phyloP scores from a whole-genome alignment of 1,140 invertebrate species.

The Globodera rostochiensis region DNA sequence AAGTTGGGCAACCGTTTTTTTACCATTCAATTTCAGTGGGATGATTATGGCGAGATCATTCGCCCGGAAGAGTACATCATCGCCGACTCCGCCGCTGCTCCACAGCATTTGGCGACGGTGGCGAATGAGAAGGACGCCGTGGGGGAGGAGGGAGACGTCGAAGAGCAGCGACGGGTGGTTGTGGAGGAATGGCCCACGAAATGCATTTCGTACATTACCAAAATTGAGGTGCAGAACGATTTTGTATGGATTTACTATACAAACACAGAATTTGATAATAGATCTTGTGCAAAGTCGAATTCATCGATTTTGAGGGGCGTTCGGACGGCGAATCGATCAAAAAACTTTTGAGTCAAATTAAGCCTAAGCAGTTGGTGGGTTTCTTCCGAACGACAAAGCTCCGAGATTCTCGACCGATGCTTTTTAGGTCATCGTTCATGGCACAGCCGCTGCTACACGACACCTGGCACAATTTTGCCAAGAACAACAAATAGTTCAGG shows the following conservation, averaged over 20 bases:
- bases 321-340: slow-evolving; percentile 95
- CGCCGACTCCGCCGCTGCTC: slow-evolving; percentile 37
- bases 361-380: slow-evolving; percentile 77
- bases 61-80: slow-evolving; percentile 63
- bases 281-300: slow-evolving; percentile 73
- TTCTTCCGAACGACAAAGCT: neutral
- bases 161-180: slow-evolving; percentile 13
- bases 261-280: slow-evolving; percentile 60
- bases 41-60: slow-evolving; percentile 65
- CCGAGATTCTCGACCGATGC: neutral
- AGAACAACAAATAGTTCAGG: slow-evolving; percentile 70
- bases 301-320: slow-evolving; percentile 96
- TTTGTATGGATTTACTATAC: slow-evolving; percentile 35
- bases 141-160: slow-evolving; percentile 39
- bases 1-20: neutral
- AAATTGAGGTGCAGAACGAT: slow-evolving; percentile 44
- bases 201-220: slow-evolving; percentile 71
- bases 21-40: slow-evolving; percentile 52
- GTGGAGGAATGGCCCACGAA: slow-evolving; percentile 64
- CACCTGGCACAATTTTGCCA: slow-evolving; percentile 73
- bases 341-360: slow-evolving; percentile 71
- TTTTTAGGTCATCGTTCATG: slow-evolving; percentile 73
- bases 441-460: slow-evolving; percentile 72
- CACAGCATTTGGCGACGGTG: slow-evolving; percentile 37
- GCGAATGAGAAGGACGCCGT: slow-evolving; percentile 41